Evolutionary conservation across 2,888 invertebrate genomes (phyloP), one percentile per base, ranked within the genome.

Genomic region (Synergus japonicus): DNA sequence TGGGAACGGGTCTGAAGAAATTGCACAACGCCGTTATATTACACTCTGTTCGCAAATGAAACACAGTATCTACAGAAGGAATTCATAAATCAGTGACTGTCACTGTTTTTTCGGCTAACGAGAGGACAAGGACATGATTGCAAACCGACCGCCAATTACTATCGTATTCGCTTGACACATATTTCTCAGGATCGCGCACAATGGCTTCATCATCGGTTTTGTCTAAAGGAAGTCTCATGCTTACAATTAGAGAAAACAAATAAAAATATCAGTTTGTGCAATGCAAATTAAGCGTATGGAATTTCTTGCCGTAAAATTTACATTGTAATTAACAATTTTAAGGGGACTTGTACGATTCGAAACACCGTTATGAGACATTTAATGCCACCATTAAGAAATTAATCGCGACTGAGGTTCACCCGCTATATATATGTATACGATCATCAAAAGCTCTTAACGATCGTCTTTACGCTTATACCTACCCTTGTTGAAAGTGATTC

Each of bases 1-100:
- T 73, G 73, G 73, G 41, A 73, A n/a, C 49, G 49, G n/a, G 54
- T 73, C 54, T 29, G 29, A 13, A 49, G 37, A 49, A 73, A 73
- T 82, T 79, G 80, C 76, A 78, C 77, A 82, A 84, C 77, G 54
- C 85, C 85, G 83, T 85, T 82, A 85, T 67, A 63, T 65, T 65
- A 9, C 43, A 4, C 9, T 54, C 29, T 49, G 37, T 69, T n/a
- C n/a, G 77, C 78, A 65, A 79, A 73, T 78, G 81, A 78, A 76
- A 69, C 79, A 13, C 49, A 15, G 58, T 66, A 66, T 44, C 66
- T 66, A 18, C 66, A 66, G 15, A 73, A 76, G 66, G 44, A 77
- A 76, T 63, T 69, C 76, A 79, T 84, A 84, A 84, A 84, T 85
- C 79, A 78, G 41, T 44, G 41, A 44, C 60, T 77, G 77, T 69